Base-by-base conservation (phyloP, 2,113 vertebrate species). In the Verasper variegatus region DNA sequence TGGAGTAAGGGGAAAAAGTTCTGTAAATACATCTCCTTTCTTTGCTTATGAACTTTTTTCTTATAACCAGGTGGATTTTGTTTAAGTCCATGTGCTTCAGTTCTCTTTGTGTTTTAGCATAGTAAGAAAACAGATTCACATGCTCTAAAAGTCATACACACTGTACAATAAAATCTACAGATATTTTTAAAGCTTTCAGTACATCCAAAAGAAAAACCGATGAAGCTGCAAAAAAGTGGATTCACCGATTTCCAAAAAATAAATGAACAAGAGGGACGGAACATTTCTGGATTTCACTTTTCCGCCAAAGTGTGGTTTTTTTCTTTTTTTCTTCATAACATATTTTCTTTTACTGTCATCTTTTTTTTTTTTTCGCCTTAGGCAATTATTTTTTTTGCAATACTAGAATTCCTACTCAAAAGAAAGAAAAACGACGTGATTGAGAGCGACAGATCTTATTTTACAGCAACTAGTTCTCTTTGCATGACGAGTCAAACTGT, bases 81-180 rank as follows among this genome's bases (percentile, higher is more conserved):
- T 65, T 71, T 63, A 55, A 74, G 86, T 88, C 85, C 76, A 74
- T 93, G 91, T 92, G 89, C 89, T 92, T 89, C 66, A 88, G 81
- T 88, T 87, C 69, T 87, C 82, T 84, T 89, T 88, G 85, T 92
- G 85, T 93, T 86, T 84, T 89, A 88, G 87, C 90, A 90, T 91
- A 85, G 85, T 92, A 92, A 86, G 90, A 92, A 92, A 94, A 94
- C 83, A 74, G 80, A 82, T 88, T 91, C 74, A 94, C 94, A 95
- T 95, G 94, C 94, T 93, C 91, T 87, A 93, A 92, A 93, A 91
- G 77, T 92, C 92, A 92, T 87, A 93, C 91, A 93, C 92, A 86
- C 86, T 94, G 91, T 94, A 95, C 94, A 95, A 76, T 91, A 88
- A 88, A 91, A 94, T 94, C 88, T 93, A 94, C 93, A 94, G 72